A percentile compares a stretch with the other conserved stretches of the same genome.
phyloP scores from a whole-genome alignment of 1,140 invertebrate species.

The Dufourea novaeangliae region DNA sequence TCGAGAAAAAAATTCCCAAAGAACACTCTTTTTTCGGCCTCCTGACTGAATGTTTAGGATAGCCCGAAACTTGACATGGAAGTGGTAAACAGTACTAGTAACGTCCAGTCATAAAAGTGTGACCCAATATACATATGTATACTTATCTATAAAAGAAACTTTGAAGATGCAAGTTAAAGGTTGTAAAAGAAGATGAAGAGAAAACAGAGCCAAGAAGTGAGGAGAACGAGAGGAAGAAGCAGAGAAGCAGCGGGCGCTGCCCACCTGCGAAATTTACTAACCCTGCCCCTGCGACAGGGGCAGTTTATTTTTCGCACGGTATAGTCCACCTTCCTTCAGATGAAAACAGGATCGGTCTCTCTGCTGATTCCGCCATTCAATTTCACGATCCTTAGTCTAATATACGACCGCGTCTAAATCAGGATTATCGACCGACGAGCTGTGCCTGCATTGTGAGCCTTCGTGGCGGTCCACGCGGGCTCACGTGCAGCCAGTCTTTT shows the following conservation, averaged over 20 bases:
- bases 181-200: not conserved
- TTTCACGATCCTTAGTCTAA: constrained; percentile 74
- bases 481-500: constrained; percentile 17
- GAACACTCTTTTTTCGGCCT: no score
- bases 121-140: no score
- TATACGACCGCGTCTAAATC: constrained; percentile 73
- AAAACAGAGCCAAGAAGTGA: not conserved
- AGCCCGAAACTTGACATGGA: no score
- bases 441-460: constrained; percentile 51
- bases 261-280: constrained; percentile 71
- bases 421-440: constrained; percentile 69
- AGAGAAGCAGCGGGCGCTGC: constrained; percentile 37
- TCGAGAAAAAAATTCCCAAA: no score
- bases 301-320: constrained; percentile 67
- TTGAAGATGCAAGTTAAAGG: not conserved
- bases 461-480: constrained; percentile 38
- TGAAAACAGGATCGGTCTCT: constrained; percentile 46
- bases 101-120: no score
- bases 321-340: constrained; percentile 29
- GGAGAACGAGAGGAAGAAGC: not conserved
- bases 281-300: constrained; percentile 23
- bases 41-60: no score
- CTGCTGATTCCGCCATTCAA: constrained; percentile 73
- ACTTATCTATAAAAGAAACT: no score
- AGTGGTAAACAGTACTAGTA: no score